A percentile compares a stretch with the other conserved stretches of the same genome.
Conservation (phyloP, 2,888 invertebrate genomes). For the Stenodera caucasica region DNA sequence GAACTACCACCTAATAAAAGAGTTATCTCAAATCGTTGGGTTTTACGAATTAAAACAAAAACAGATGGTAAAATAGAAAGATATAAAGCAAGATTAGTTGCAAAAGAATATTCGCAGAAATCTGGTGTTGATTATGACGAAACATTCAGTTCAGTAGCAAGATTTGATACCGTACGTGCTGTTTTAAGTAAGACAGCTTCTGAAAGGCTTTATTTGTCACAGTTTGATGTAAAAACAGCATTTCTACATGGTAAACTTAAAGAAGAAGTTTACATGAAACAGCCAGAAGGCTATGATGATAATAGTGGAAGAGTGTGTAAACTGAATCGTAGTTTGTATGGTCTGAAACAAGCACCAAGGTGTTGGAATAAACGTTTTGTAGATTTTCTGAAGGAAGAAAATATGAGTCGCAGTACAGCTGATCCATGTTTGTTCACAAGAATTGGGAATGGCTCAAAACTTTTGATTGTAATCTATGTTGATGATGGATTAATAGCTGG, state of each 20-base stretch:
- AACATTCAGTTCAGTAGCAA: conserved; percentile 39
- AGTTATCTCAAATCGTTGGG: conserved; percentile 31
- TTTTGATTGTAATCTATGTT: conserved; percentile 43
- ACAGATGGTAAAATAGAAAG: conserved; percentile 30
- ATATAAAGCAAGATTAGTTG: conserved; percentile 39
- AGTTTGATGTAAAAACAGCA: conserved; percentile 31
- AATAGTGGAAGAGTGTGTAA: conserved; percentile 39
- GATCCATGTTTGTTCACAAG: conserved; percentile 43
- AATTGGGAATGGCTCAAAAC: conserved; percentile 18
- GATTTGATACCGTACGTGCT: conserved; percentile 35
- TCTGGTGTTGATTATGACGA: conserved; percentile 39
- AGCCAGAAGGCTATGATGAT: conserved; percentile 40
- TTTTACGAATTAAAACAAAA: conserved; percentile 36
- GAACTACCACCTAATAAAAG: conserved; percentile 24
- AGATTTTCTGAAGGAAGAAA: conserved; percentile 32
- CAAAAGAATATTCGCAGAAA: conserved; percentile 37
- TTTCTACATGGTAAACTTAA: conserved; percentile 32
- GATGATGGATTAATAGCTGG: conserved; percentile 42
- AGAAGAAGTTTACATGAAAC: conserved; percentile 30
- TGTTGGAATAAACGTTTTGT: conserved; percentile 45
- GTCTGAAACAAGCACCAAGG: conserved; percentile 47
- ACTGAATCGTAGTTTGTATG: conserved; percentile 46
- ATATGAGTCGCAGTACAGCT: conserved; percentile 31
- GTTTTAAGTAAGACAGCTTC: conserved; percentile 34
- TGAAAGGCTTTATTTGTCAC: conserved; percentile 28